Evolutionary conservation across 2,888 invertebrate species (phyloP).

Genomic region (Amiota minor): DNA sequence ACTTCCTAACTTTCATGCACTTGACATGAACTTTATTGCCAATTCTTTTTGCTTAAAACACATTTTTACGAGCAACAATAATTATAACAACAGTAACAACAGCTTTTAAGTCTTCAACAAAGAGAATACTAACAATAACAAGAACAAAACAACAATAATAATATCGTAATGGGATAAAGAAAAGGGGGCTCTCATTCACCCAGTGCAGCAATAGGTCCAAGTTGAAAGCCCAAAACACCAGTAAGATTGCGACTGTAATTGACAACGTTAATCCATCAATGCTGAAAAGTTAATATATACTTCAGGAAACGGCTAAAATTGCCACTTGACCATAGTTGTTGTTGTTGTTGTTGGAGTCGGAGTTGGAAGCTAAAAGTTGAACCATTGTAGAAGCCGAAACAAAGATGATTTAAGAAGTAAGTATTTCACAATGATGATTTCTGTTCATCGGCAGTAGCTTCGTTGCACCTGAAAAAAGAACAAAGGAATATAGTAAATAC

Average conservation of each 20-base stretch:
- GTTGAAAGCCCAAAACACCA: not conserved
- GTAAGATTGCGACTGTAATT: not conserved
- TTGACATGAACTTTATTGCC: conserved; percentile 31
- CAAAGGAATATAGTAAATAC: not conserved
- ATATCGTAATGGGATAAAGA: too few relatives aligned
- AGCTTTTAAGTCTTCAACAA: not conserved
- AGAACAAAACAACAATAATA: too few relatives aligned
- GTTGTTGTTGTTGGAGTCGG: not conserved
- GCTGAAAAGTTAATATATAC: conserved; percentile 18
- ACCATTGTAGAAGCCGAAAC: not conserved
- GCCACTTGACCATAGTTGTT: conserved; percentile 13
- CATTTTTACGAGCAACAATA: conserved; percentile 41
- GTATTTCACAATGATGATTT: not conserved
- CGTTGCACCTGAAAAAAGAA: conserved; percentile 16
- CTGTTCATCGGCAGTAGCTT: not conserved
- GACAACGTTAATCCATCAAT: conserved; percentile 33
- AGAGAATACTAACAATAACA: not conserved
- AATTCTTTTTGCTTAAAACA: conserved; percentile 24
- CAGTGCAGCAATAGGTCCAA: conserved; percentile 19
- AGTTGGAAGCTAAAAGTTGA: not conserved
- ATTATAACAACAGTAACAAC: conserved; percentile 41
- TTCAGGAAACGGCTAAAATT: not conserved
- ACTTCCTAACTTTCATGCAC: conserved; percentile 29
- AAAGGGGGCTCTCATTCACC: too few relatives aligned
- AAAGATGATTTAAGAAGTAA: not conserved